phyloP scores from a whole-genome alignment of 2,113 vertebrate species.

The Holacanthus passer region DNA sequence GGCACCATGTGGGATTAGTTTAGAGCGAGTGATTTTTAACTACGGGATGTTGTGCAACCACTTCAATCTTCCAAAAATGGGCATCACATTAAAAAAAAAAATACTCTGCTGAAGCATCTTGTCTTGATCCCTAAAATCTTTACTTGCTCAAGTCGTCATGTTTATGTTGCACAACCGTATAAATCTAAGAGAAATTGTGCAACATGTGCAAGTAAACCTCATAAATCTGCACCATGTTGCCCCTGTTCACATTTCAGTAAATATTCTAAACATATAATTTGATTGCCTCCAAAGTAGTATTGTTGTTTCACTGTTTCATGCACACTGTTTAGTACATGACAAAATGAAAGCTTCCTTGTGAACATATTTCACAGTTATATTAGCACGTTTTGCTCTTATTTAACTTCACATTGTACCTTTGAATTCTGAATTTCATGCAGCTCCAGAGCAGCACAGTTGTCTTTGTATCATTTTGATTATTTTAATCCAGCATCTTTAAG shows the following conservation, averaged over 20 bases:
- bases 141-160: neutral
- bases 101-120: slow-evolving; percentile 21
- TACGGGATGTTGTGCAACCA: slow-evolving; percentile 44
- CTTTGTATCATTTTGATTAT: neutral
- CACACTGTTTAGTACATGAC: neutral
- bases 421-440: neutral
- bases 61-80: slow-evolving; percentile 48
- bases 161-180: neutral
- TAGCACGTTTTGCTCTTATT: neutral
- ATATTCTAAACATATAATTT: neutral
- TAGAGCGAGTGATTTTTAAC: slow-evolving; percentile 36
- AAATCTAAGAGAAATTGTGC: neutral
- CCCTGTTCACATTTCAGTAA: neutral
- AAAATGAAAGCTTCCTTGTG: neutral
- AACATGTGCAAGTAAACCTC: neutral
- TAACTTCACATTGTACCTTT: neutral
- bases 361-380: neutral
- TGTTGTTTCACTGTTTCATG: neutral
- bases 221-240: neutral
- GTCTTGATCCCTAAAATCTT: slow-evolving; percentile 32
- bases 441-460: neutral
- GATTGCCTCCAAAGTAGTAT: too few species aligned
- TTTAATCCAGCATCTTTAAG: neutral
- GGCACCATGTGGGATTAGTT: slow-evolving; percentile 52
- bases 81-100: slow-evolving; percentile 21